These are phyloP conservation scores for Zaprionus davidi DNA, from an alignment of 1,140 invertebrate species.

Conservation along the genomic window DNA sequence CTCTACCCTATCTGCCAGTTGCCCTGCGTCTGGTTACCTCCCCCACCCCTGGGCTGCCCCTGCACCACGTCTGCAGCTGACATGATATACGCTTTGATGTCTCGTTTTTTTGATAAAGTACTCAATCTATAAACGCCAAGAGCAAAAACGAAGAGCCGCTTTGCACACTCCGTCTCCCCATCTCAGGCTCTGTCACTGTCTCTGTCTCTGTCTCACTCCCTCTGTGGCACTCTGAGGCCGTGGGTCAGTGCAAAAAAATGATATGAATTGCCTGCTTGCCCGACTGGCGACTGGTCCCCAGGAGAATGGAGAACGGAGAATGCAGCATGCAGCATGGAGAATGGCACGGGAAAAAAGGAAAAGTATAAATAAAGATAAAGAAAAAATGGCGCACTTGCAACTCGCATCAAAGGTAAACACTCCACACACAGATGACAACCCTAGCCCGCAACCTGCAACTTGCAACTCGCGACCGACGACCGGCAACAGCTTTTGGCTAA, in stretches of 20 bases:
- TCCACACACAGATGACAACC: conserved; percentile 30
- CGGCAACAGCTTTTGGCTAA: conserved; percentile 75
- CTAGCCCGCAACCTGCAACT: neutral
- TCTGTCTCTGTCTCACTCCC: neutral
- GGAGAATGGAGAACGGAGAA: conserved; percentile 22
- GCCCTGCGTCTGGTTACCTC: neutral
- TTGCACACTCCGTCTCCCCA: conserved; percentile 10
- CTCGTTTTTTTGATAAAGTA: conserved; percentile 82
- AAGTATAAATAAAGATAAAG: conserved; percentile 24
- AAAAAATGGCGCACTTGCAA: conserved; percentile 70
- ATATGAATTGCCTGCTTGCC: conserved; percentile 68
- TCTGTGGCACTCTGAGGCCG: conserved; percentile 27
- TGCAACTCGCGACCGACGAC: conserved; percentile 34
- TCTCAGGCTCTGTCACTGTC: neutral
- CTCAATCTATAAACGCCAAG: conserved; percentile 81
- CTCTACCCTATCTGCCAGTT: neutral
- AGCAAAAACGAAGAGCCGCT: conserved; percentile 69
- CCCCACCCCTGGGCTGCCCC: no score
- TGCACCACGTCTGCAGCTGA: conserved; percentile 66
- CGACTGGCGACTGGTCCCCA: conserved; percentile 20
- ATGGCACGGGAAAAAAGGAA: conserved; percentile 27
- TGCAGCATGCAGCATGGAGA: conserved; percentile 40
- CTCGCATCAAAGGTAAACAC: conserved; percentile 73
- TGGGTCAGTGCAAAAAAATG: conserved; percentile 77
- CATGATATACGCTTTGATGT: conserved; percentile 81